phyloP scores from a whole-genome alignment of 2,797 vertebrate genomes.

The Phataginus tetradactyla region DNA sequence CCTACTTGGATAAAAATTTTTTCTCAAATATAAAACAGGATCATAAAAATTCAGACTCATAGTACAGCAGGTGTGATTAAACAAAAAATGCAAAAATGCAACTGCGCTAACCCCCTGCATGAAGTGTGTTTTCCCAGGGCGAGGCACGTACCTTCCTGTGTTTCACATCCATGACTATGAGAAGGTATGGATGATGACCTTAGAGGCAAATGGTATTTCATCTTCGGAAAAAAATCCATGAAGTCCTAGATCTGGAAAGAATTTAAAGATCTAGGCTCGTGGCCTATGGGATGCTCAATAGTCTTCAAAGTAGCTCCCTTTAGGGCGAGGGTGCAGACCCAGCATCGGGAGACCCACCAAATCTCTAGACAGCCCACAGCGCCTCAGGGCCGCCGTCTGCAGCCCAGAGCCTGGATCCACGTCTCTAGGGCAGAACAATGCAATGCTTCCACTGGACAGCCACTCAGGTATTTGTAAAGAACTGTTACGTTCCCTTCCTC shows the following conservation, averaged over 20 bases:
- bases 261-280: background rate
- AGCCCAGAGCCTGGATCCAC: background rate
- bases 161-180: background rate
- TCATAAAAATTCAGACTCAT: background rate
- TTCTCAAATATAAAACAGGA: background rate
- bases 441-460: background rate
- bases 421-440: background rate
- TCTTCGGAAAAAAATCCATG: background rate
- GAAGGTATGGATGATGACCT: background rate
- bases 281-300: background rate
- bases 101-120: background rate
- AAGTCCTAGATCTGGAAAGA: background rate
- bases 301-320: background rate
- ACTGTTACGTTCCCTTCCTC: background rate
- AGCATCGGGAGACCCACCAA: background rate
- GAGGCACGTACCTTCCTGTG: background rate
- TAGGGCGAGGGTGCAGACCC: background rate
- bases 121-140: background rate
- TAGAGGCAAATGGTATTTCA: background rate
- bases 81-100: background rate
- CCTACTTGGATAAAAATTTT: background rate
- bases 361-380: background rate
- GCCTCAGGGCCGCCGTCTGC: background rate
- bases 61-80: background rate
- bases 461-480: background rate